phyloP scores from a whole-genome alignment of 2,797 vertebrate genomes.

The Muraenolepis orangiensis region DNA sequence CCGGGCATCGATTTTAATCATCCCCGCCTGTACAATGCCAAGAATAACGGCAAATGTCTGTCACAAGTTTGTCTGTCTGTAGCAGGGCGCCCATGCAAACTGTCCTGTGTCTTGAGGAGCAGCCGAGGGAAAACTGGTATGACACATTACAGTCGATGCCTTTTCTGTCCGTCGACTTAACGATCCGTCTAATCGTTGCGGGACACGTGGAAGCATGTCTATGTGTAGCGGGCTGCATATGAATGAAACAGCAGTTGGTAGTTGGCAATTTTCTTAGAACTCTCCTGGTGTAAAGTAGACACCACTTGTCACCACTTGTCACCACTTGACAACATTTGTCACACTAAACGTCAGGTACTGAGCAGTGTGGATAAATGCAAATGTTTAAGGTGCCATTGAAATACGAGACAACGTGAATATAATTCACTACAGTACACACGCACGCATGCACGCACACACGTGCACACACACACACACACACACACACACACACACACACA shows the following conservation, averaged over 20 bases:
- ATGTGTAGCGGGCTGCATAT: neutral
- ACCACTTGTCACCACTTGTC: too few relatives aligned
- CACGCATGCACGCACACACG: too few relatives aligned
- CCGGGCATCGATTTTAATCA: neutral
- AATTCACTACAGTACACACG: neutral
- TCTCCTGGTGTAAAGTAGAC: neutral
- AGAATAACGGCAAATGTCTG: neutral
- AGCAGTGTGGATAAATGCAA: slow-evolving; percentile 52
- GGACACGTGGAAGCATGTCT: neutral
- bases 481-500: neutral
- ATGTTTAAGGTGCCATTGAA: slow-evolving; percentile 27
- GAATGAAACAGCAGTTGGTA: neutral
- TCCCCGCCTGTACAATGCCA: neutral
- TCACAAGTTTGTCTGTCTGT: too few relatives aligned
- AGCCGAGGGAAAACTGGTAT: neutral
- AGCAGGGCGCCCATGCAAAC: neutral
- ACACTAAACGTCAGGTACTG: slow-evolving; percentile 50
- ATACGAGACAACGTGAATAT: neutral
- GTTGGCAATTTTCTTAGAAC: neutral
- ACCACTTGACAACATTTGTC: slow-evolving; percentile 53
- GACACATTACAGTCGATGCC: neutral
- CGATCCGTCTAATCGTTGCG: neutral
- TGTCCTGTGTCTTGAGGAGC: neutral
- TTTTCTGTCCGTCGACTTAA: neutral
- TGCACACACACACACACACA: too few relatives aligned